Base-by-base conservation (phyloP, 2,113 vertebrate species). In the Rousettus leschenaultii region DNA sequence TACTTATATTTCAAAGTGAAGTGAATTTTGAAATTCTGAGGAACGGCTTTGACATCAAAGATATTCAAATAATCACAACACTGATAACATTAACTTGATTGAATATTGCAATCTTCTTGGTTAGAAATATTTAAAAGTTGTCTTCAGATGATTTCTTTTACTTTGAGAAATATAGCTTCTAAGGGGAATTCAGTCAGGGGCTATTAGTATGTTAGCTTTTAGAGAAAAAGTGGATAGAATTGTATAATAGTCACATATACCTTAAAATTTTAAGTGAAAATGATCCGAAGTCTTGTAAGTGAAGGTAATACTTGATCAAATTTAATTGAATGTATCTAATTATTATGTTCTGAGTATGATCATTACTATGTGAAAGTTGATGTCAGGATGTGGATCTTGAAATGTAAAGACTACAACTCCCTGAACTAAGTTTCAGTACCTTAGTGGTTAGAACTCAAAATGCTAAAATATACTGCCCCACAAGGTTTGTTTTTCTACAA, bases 1-100 rank as follows among this genome's bases (percentile, higher is more conserved):
- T 94, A 85, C 83, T 97, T 92, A 92, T 55, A 97, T 97, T 97
- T 97, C 93, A 95, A 95, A 97, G 91, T 95, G 89, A 97, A 91
- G 91, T 94, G 86, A 93, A 95, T 80, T 95, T 97, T 96, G 79
- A 94, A 95, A 96, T 96, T 97, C 93, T 85, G 43, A 93, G 65
- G 74, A 71, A 70, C 80, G n/a, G 24, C 45, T 84, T 55, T 85
- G 65, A 96, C 89, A 96, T 95, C 95, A 98, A 97, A 96, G 91
- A 84, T 91, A 95, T 96, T 97, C 91, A 97, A 96, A 97, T 97
- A 95, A 94, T 95, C 86, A 70, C 45, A 48, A 73, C 35, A 91
- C n/a, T 89, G 93, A 97, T 98, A 95, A 96, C 33, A 91, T 91
- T 97, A 95, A 96, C 82, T 97, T 97, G 70, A 97, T 66, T 94